Evolutionary conservation across 2,888 invertebrate species (phyloP).

Genomic region (Ophion costatus): DNA sequence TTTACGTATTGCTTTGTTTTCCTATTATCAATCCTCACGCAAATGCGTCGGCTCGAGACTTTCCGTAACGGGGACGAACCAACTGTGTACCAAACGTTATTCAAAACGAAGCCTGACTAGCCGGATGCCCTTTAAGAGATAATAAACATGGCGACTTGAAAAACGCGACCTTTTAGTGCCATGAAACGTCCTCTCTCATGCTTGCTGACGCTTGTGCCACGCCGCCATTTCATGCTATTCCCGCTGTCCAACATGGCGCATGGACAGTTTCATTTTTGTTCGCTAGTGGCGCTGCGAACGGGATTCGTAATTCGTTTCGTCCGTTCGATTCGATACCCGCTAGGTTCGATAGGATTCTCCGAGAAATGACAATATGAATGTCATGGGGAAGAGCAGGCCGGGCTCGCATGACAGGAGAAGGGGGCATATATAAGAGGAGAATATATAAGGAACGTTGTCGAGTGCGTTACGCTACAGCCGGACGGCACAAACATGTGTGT

Average conservation of each 20-base stretch:
- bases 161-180: background rate
- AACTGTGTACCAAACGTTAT: constrained; percentile 8
- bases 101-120: background rate
- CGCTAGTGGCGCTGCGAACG: background rate
- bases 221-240: background rate
- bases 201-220: background rate
- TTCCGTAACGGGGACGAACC: constrained; percentile 6
- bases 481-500: constrained; percentile 58
- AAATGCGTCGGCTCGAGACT: constrained; percentile 43
- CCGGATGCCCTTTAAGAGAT: background rate
- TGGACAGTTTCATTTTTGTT: background rate
- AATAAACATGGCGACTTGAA: background rate
- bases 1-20: constrained; percentile 61
- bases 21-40: constrained; percentile 58
- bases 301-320: background rate
- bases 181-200: background rate
- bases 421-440: constrained; percentile 24
- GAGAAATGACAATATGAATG: constrained; percentile 45
- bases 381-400: constrained; percentile 44
- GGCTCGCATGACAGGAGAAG: background rate
- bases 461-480: constrained; percentile 45
- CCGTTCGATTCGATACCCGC: constrained; percentile 48
- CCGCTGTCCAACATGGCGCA: background rate
- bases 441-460: constrained; percentile 17
- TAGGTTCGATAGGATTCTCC: constrained; percentile 30